phyloP scores from a whole-genome alignment of 1,140 invertebrate species.

The Pseudachorutes palmiensis region DNA sequence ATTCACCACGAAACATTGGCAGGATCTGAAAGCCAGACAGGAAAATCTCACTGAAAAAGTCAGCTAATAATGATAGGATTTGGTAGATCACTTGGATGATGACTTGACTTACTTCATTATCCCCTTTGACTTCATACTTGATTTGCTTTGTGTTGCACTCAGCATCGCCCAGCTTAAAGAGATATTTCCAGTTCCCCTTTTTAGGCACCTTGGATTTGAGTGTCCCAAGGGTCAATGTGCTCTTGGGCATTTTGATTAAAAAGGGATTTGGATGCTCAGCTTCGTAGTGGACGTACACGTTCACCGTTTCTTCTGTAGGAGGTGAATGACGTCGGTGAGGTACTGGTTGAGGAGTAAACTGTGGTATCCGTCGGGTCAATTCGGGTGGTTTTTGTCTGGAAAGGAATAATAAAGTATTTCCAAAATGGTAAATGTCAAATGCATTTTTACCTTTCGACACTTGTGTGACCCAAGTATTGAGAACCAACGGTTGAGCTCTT shows the following conservation, averaged over 20 bases:
- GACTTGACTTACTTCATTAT: not conserved
- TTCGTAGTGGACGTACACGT: not conserved
- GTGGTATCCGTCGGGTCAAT: not conserved
- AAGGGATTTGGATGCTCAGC: not conserved
- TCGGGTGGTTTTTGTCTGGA: no score
- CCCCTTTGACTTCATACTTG: not conserved
- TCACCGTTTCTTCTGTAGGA: not conserved
- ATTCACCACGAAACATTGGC: not conserved
- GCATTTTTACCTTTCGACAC: not conserved
- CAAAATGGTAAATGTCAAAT: no score
- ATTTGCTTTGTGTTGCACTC: not conserved
- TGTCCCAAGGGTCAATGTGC: not conserved
- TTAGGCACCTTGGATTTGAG: slow-evolving; percentile 3
- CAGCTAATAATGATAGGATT: not conserved
- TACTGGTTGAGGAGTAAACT: not conserved
- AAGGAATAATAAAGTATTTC: no score
- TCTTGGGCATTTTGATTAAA: not conserved
- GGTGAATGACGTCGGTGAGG: not conserved
- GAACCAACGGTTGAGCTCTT: not conserved
- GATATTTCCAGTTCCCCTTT: not conserved
- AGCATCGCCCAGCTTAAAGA: not conserved
- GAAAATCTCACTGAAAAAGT: not conserved
- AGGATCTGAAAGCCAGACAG: not conserved
- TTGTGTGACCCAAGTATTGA: not conserved
- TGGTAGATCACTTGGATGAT: not conserved